Percentiles rank a stretch among this genome's conserved stretches.
Evolutionary conservation across 92 coral and sea anemone species (phyloP).

Genomic region (Phenganax stokvisi): DNA sequence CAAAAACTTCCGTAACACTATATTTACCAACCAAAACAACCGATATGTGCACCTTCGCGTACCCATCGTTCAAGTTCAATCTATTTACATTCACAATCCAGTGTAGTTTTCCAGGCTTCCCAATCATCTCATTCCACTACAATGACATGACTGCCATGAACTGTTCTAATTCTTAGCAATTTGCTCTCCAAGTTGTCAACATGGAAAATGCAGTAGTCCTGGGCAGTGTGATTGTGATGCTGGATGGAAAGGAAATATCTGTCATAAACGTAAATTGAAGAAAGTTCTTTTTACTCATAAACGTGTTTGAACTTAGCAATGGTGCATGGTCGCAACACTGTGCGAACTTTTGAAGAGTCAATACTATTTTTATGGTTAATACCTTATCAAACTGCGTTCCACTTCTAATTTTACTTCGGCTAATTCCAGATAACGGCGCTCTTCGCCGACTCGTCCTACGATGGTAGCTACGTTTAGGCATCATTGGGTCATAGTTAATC

Average conservation of each 20-base stretch:
- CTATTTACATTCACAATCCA: too few relatives aligned
- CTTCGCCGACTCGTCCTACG: too few relatives aligned
- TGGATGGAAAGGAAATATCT: conserved; percentile 60
- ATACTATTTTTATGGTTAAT: too few relatives aligned
- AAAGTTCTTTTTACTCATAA: not conserved
- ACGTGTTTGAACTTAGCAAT: not conserved
- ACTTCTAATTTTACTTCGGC: too few relatives aligned
- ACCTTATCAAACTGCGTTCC: not conserved
- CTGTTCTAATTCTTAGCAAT: conserved; percentile 42
- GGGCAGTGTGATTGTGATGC: conserved; percentile 52
- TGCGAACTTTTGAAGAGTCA: not conserved
- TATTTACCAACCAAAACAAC: too few relatives aligned
- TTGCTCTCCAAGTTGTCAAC: conserved; percentile 49
- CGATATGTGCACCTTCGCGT: too few relatives aligned
- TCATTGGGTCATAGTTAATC: not conserved
- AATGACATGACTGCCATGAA: too few relatives aligned
- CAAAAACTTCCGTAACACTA: too few relatives aligned
- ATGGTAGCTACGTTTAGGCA: too few relatives aligned
- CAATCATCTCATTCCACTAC: not conserved
- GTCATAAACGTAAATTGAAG: conserved; percentile 43
- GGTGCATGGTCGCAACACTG: not conserved
- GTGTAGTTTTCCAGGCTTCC: not conserved
- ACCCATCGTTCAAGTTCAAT: too few relatives aligned
- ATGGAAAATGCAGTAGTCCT: conserved; percentile 54
- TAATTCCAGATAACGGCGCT: too few relatives aligned